A percentile compares a stretch with the other conserved stretches of the same genome.
Conservation (phyloP, 2,888 invertebrate genomes). For the Gonocerus acuteangulatus region DNA sequence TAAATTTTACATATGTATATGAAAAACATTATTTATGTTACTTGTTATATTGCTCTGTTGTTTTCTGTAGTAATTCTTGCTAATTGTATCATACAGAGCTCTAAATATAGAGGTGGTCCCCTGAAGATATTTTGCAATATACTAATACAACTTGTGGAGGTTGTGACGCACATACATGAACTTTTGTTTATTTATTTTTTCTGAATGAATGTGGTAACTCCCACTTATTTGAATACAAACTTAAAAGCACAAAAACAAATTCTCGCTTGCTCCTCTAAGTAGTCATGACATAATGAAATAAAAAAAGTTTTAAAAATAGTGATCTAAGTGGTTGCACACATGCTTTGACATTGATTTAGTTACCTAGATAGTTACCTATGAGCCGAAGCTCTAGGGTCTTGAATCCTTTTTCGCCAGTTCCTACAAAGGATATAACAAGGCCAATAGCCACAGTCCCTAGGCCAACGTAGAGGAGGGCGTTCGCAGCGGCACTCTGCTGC, state of each 20-base stretch:
- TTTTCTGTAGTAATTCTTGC: too few relatives aligned
- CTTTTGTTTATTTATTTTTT: too few relatives aligned
- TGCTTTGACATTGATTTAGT: background rate
- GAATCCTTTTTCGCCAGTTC: conserved; percentile 82
- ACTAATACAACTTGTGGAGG: too few relatives aligned
- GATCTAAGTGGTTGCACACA: background rate
- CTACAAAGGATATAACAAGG: conserved; percentile 80
- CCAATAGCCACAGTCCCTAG: conserved; percentile 75
- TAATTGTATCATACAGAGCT: too few relatives aligned
- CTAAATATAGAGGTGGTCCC: too few relatives aligned
- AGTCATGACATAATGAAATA: background rate
- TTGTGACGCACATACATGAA: too few relatives aligned
- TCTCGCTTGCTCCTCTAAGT: background rate
- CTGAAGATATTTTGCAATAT: too few relatives aligned
- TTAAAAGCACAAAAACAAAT: background rate
- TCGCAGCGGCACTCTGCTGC: conserved; percentile 70
- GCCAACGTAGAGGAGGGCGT: conserved; percentile 76
- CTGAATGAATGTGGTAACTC: too few relatives aligned
- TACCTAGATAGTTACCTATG: conserved; percentile 51
- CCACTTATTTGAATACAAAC: too few relatives aligned
- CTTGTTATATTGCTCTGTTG: too few relatives aligned
- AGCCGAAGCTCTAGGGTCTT: conserved; percentile 76
- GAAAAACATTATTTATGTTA: too few relatives aligned
- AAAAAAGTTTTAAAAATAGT: background rate
- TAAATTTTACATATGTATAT: too few relatives aligned